Evolutionary conservation across 2,888 invertebrate genomes (phyloP).

Genomic region (Acleris literana): DNA sequence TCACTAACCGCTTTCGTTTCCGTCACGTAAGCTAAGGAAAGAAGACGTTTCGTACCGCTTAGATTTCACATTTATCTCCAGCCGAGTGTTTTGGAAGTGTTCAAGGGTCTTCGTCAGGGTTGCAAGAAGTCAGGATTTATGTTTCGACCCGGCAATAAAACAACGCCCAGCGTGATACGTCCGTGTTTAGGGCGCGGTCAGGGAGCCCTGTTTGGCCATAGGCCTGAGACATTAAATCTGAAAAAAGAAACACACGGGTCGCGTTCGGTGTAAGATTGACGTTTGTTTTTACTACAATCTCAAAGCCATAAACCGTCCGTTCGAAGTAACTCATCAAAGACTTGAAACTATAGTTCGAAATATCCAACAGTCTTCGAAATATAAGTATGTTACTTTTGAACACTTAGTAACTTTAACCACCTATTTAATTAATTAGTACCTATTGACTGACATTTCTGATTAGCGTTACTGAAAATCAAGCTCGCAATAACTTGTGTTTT

Average conservation of each 20-base stretch:
- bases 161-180: conserved; percentile 58
- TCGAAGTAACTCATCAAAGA: too few relatives aligned
- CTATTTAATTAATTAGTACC: too few relatives aligned
- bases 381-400: too few relatives aligned
- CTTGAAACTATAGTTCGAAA: too few relatives aligned
- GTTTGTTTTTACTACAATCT: too few relatives aligned
- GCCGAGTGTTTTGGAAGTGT: conserved; percentile 61
- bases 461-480: background rate
- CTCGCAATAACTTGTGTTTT: conserved; percentile 6
- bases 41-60: conserved; percentile 17
- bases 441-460: background rate
- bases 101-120: conserved; percentile 57
- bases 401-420: too few relatives aligned
- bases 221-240: conserved; percentile 7
- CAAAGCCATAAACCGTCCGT: too few relatives aligned
- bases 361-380: too few relatives aligned
- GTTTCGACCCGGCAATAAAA: conserved; percentile 66
- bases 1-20: background rate
- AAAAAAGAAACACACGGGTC: background rate
- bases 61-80: conserved; percentile 57
- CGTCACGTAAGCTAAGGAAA: conserved; percentile 8
- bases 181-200: conserved; percentile 40
- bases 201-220: conserved; percentile 13
- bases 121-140: conserved; percentile 69
- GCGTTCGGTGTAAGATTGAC: too few relatives aligned